Percentiles rank a stretch among this genome's conserved stretches.
These are phyloP conservation scores for Drosophila lowei DNA, from an alignment of 1,140 invertebrate species.

Conservation along the genomic window DNA sequence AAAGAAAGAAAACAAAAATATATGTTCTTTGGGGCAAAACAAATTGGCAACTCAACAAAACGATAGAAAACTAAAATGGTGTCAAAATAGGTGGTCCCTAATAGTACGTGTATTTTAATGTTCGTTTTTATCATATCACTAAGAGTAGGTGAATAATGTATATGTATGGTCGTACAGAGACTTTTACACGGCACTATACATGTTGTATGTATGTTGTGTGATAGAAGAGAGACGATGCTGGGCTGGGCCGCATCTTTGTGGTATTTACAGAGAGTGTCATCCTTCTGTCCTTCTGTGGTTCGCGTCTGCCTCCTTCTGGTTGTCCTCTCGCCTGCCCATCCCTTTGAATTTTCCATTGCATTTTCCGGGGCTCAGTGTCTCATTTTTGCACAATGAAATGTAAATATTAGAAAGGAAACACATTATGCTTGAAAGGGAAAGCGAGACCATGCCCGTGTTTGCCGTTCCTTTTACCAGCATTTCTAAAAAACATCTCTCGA, in stretches of 20 bases:
- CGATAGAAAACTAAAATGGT: no score
- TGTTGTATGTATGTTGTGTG: constrained; percentile 16
- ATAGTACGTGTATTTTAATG: no score
- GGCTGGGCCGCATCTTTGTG: constrained; percentile 51
- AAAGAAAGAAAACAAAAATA: no score
- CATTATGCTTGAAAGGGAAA: constrained; percentile 56
- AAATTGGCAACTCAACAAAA: no score
- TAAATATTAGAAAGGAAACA: constrained; percentile 70
- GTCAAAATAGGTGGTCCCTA: no score
- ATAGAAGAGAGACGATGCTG: constrained; percentile 2
- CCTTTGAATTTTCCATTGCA: constrained; percentile 60
- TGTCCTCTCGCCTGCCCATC: constrained; percentile 1
- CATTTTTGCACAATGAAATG: constrained; percentile 68
- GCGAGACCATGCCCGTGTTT: constrained; percentile 32
- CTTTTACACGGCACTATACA: constrained; percentile 9
- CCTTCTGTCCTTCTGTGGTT: constrained; percentile 15
- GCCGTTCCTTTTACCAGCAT: constrained; percentile 24
- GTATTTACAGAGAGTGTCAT: constrained; percentile 64
- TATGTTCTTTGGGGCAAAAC: no score
- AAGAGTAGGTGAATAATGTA: no score
- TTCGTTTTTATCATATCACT: no score
- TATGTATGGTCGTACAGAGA: not conserved
- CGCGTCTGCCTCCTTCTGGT: constrained; percentile 2
- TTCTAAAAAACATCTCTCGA: constrained; percentile 36
- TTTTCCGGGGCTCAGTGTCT: constrained; percentile 53